A percentile compares a stretch with the other conserved stretches of the same genome.
Conservation (phyloP, 2,113 vertebrate species). For the Chelonoidis abingdonii region DNA sequence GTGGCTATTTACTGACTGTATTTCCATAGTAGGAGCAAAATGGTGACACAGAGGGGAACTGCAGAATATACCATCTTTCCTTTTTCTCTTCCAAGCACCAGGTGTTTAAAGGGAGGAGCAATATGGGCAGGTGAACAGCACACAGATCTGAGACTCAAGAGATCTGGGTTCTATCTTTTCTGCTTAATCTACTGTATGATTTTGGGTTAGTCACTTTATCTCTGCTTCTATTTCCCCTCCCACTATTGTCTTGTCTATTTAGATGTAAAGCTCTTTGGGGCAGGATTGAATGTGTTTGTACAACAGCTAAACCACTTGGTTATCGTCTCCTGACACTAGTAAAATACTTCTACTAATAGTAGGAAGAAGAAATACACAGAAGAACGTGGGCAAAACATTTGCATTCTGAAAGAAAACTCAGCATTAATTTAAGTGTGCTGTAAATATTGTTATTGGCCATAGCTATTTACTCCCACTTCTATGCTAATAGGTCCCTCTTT, state of each 20-base stretch:
- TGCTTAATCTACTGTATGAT: not conserved
- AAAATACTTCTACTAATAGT: not conserved
- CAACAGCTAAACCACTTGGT: not conserved
- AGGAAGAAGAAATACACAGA: conserved; percentile 11
- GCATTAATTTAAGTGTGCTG: conserved; percentile 41
- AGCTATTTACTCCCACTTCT: not conserved
- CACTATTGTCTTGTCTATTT: not conserved
- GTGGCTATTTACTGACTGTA: not conserved
- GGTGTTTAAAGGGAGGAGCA: not conserved
- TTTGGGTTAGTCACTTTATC: not conserved
- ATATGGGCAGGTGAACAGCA: not conserved
- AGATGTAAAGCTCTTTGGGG: not conserved
- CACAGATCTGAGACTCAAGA: not conserved
- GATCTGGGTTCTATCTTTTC: not conserved
- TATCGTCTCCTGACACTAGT: not conserved
- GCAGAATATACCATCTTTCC: not conserved
- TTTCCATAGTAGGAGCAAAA: not conserved
- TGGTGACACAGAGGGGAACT: not conserved
- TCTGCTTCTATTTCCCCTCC: not conserved
- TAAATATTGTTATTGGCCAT: not conserved
- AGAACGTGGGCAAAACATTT: not conserved
- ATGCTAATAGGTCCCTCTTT: not conserved
- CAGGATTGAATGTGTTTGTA: not conserved
- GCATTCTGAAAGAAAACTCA: not conserved
- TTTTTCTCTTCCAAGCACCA: not conserved